Conservation (phyloP, 2,113 vertebrate genomes). For the Corythornis madagascariensis region DNA sequence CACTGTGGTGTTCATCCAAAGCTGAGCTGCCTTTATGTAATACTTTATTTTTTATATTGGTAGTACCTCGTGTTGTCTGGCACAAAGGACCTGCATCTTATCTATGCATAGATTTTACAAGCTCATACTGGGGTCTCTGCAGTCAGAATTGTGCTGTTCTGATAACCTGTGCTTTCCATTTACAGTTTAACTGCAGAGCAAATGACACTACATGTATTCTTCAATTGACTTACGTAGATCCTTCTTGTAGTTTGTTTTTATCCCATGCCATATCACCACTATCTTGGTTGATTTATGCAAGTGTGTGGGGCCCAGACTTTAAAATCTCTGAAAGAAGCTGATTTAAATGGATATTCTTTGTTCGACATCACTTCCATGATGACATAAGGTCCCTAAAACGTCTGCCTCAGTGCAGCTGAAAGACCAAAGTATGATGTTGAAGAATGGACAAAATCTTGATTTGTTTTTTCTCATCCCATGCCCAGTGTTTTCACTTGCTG, state of each 20-base stretch:
- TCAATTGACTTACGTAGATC: neutral
- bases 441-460: neutral
- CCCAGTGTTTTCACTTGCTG: neutral
- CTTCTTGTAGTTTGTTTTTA: neutral
- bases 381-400: neutral
- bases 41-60: neutral
- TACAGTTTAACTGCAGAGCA: neutral
- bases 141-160: neutral
- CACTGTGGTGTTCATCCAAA: neutral
- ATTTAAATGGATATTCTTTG: neutral
- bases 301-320: neutral
- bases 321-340: neutral
- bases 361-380: neutral
- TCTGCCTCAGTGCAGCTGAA: fast-evolving
- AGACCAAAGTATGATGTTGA: neutral
- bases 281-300: neutral
- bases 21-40: neutral
- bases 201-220: neutral
- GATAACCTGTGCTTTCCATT: neutral
- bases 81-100: neutral
- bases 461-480: fast-evolving
- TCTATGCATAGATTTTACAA: neutral
- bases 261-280: neutral
- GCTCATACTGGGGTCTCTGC: neutral
- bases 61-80: neutral